Evolutionary conservation across 2,797 vertebrate genomes (phyloP).

Genomic region (Neosilurus hyrtlii): DNA sequence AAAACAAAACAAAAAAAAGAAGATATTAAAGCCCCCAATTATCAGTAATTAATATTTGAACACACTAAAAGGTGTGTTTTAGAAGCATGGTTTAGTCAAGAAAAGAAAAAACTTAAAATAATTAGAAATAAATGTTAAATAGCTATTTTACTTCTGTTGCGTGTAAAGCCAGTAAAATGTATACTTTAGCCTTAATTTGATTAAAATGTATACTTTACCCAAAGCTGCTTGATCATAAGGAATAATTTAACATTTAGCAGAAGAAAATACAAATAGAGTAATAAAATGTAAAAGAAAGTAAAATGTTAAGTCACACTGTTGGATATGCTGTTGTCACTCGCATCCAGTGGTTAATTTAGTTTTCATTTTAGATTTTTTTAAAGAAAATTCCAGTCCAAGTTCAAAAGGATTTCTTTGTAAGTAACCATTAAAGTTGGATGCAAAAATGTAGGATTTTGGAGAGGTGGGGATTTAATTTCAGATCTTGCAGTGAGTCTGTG

Average conservation of each 20-base stretch:
- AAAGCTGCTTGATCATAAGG: neutral
- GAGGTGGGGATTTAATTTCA: conserved; percentile 22
- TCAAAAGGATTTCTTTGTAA: neutral
- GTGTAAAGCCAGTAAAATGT: conserved; percentile 15
- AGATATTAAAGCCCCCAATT: neutral
- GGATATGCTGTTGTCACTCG: neutral
- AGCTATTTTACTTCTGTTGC: neutral
- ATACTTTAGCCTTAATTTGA: neutral
- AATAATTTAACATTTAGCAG: neutral
- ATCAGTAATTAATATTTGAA: conserved; percentile 5
- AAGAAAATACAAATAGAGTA: neutral
- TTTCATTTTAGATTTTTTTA: neutral
- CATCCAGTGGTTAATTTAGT: neutral
- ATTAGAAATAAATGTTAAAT: neutral
- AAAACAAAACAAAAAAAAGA: neutral
- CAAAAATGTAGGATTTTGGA: conserved; percentile 25
- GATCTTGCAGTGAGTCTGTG: conserved; percentile 9
- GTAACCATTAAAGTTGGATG: conserved; percentile 12
- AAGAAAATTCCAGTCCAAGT: neutral
- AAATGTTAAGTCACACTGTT: neutral
- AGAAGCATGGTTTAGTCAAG: conserved; percentile 13
- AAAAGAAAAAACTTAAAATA: neutral
- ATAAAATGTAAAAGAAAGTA: neutral
- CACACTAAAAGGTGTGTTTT: conserved; percentile 23
- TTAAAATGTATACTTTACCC: neutral